Base-by-base conservation (phyloP, 2,797 vertebrate genomes). In the Vultur gryphus region DNA sequence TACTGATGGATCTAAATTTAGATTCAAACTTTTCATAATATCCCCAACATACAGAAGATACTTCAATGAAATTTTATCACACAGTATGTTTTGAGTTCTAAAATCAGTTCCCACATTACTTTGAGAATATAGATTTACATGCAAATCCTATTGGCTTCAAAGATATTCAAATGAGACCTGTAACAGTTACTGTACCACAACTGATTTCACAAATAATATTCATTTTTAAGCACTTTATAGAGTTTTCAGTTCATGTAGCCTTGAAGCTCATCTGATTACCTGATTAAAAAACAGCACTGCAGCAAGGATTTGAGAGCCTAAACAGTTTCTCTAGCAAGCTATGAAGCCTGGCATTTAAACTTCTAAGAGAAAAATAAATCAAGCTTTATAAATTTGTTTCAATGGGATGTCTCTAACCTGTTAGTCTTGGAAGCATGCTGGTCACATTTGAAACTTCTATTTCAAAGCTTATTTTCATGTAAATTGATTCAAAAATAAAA, bases 91-190 rank as follows among this genome's bases (percentile, higher is more conserved):
- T 78, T 39, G 46, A 78, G 35, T 80, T 94, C 41, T 39, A 84
- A 73, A 84, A 67, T 61, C 29, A 54, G 10, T 48, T 84, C 44
- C 31, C 29, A 35, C 8, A 0, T 48, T 89, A 78, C 59, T 82
- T 79, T 33, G n/a, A 87, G 65, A 87, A 73, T 64, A 84, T 10
- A 72, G 49, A 89, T 89, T 88, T 77, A 58, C 48, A 82, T 87
- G 77, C 46, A 95, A 95, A 91, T 88, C 26, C 11, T 58, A 66
- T 37, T 10, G 5, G 48, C 35, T 95, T 94, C 85, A 92, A 81
- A 96, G 66, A 28, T 58, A 91, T 82, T 96, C 43, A 96, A 87
- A 95, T 76, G 10, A 90, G 64, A 94, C 52, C 41, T 55, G 29
- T 73, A 88, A 80, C 35, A 93, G 61, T 73, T 93, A 89, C 31